Percentiles rank a stretch among this genome's conserved stretches.
Conservation (phyloP, 1,140 invertebrate species). For the Drepana arcuata region DNA sequence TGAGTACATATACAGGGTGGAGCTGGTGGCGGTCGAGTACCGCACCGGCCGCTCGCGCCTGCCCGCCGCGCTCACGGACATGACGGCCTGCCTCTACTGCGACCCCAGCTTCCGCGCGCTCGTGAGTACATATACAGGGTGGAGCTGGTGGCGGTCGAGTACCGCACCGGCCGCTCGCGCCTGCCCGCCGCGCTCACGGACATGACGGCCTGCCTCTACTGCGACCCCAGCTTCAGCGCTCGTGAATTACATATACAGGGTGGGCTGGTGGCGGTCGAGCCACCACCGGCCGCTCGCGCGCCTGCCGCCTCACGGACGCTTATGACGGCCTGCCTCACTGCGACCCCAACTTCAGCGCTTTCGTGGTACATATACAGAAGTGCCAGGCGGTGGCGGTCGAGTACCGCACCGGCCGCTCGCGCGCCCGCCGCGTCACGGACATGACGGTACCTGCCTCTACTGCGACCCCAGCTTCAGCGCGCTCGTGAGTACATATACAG, state of each 20-base stretch:
- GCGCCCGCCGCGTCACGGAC: constrained; percentile 86
- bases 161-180: constrained; percentile 91
- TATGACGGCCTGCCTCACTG: constrained; percentile 90
- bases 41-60: constrained; percentile 91
- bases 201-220: constrained; percentile 90
- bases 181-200: constrained; percentile 86
- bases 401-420: constrained; percentile 91
- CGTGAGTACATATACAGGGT: constrained; percentile 74
- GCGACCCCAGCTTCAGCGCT: no score
- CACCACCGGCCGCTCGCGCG: constrained; percentile 89
- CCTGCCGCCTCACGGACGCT: constrained; percentile 86
- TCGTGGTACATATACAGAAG: no score
- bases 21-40: constrained; percentile 91
- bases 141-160: no score
- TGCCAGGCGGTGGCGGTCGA: constrained; percentile 90
- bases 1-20: constrained; percentile 76
- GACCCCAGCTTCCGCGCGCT: constrained; percentile 83
- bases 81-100: constrained; percentile 96
- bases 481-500: constrained; percentile 76
- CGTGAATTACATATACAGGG: no score
- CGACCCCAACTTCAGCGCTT: no score
- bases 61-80: constrained; percentile 85
- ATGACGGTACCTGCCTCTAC: constrained; percentile 95
- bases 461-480: constrained; percentile 86
- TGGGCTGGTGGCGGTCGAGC: no score